Evolutionary conservation across 2,888 invertebrate species (phyloP).

Genomic region (Tupiocoris notatus): DNA sequence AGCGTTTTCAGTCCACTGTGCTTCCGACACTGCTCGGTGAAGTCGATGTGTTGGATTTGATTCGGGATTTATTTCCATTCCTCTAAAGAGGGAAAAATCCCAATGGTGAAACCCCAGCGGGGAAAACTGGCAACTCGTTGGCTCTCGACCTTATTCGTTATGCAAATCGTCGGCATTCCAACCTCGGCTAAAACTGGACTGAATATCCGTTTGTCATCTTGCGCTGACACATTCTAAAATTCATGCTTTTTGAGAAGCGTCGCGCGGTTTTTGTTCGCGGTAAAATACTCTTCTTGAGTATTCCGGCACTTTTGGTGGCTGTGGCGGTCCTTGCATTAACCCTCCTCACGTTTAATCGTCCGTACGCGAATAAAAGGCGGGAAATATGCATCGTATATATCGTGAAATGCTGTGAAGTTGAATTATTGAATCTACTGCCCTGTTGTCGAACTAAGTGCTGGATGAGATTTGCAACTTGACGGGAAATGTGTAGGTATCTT

Average conservation of each 20-base stretch:
- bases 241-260: background rate
- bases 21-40: background rate
- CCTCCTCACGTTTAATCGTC: background rate
- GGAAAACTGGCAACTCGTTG: background rate
- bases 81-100: slow-evolving; percentile 21
- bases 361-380: background rate
- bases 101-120: background rate
- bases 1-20: background rate
- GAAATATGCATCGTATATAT: background rate
- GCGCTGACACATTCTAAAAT: slow-evolving; percentile 25
- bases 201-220: slow-evolving; percentile 28
- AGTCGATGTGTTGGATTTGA: slow-evolving; percentile 8
- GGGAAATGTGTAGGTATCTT: background rate
- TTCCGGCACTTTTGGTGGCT: background rate
- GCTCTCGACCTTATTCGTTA: slow-evolving; percentile 26
- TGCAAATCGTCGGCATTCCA: slow-evolving; percentile 33
- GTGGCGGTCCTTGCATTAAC: background rate
- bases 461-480: background rate
- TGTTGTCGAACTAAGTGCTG: background rate
- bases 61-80: slow-evolving; percentile 27
- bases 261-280: background rate
- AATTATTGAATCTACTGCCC: background rate
- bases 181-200: slow-evolving; percentile 1
- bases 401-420: background rate
- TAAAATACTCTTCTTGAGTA: background rate